Base-by-base conservation (phyloP, 2,888 invertebrate species). In the Melinaea menophilus region DNA sequence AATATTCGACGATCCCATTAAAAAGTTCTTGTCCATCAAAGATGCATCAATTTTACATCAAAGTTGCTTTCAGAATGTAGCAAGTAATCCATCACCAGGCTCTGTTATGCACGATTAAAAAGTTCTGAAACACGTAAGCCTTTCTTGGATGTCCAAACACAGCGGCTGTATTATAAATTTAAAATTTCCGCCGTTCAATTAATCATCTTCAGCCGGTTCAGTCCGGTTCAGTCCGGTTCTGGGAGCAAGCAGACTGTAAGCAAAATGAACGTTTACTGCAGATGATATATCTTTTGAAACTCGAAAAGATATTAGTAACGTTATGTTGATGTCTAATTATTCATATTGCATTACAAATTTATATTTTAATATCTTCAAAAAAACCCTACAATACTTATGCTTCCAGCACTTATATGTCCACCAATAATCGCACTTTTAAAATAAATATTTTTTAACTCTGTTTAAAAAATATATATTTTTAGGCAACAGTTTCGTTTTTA, bases 151-250 rank as follows among this genome's bases (percentile, higher is more conserved):
- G 70, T 72, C 71, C 71, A 69, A 72, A 68, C 70, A 71, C 64
- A 64, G 63, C 70, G 69, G 64, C 65, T 58, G 70, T 70, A 71
- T 70, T 72, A 71, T 72, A 72, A 72, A 72, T 71, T 71, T 71
- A 63, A 71, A 71, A 72, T 68, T 71, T 64, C 63, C 62, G 62
- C 60, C 59, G 65, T 62, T 69, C 70, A 70, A 70, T 70, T 70
- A 69, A 70, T 70, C 70, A 70, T 69, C 63, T 69, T 67, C 69
- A 70, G 70, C 65, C 65, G 68, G 64, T 59, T 51, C 65, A 54
- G 66, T 58, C 62, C 46, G 58, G 62, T 62, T 34, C 31, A 66
- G 64, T 69, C 68, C 66, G 62, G 64, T 58, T 57, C 63, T 69
- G 67, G 67, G 65, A 61, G 54, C 61, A 69, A 65, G 63, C 62